Base-by-base conservation (phyloP, 2,888 invertebrate species). In the Watsonalla cultraria region DNA sequence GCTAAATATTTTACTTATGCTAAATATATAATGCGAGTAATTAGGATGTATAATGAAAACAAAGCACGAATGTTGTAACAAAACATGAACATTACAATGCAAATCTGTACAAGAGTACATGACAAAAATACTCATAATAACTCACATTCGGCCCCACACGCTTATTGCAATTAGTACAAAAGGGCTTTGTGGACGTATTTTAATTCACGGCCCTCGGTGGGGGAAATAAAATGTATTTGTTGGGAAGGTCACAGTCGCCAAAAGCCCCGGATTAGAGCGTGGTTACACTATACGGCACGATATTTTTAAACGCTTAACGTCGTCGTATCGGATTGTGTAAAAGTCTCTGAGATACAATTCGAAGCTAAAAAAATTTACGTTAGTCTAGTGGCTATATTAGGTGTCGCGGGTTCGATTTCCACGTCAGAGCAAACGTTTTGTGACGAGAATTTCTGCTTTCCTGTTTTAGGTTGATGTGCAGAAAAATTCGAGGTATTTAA, bases 201-300 rank as follows among this genome's bases (percentile, higher is more conserved):
- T 68, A 72, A 70, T 65, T 62, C 61, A 58, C 59, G 53, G 50
- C 48, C 55, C 47, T 51, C 54, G 53, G 58, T 46, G 48, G 37
- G 51, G 37, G 47, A 50, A 60, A 67, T 64, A 66, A 65, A 65
- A 60, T 46, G 14, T 66, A 65, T 70, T 61, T 51, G 33, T 45
- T 5, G 11, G 9, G 42, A 5, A 42, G 42, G 42, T 11, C 42
- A 42, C 7, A 5, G 9, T 11, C 37, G 5, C 42, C 11, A 11
- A 42, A 42, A 42, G 11, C 9, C 11, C 11, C 2, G 37, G 8
- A 8, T 8, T 8, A 42, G 11, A 11, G 9, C 9, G 5, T 9
- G 9, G 9, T 37, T 37, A 37, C 42, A 1, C 5, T 11, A 11
- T 11, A 8, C 42, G 11, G 9, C 42, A 8, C 9, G 42, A 42